These are phyloP conservation scores for Netelia melanura DNA, from an alignment of 2,888 invertebrate species.

Conservation along the genomic window DNA sequence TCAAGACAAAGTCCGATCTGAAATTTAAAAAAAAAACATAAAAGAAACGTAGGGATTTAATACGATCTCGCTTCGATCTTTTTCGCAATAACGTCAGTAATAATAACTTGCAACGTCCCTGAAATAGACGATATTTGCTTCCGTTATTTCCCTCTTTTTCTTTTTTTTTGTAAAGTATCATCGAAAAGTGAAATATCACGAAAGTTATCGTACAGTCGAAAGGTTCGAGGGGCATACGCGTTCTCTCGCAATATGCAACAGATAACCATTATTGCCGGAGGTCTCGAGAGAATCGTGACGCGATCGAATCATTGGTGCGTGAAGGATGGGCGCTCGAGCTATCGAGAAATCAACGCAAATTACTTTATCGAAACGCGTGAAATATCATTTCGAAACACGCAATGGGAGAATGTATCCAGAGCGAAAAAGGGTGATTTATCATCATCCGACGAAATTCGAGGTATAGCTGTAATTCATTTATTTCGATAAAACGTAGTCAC, in stretches of 20 bases:
- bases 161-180: background rate
- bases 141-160: background rate
- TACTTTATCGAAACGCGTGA: conserved; percentile 11
- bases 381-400: conserved; percentile 28
- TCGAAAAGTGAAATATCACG: conserved; percentile 8
- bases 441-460: background rate
- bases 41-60: conserved; percentile 10
- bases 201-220: background rate
- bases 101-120: conserved; percentile 13
- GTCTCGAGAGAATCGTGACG: conserved; percentile 1
- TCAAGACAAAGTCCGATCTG: background rate
- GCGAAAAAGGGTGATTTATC: conserved; percentile 38
- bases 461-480: conserved; percentile 41
- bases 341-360: conserved; percentile 21
- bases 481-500: conserved; percentile 17
- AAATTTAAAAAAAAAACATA: background rate
- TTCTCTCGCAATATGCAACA: background rate
- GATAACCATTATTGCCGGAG: conserved; percentile 6
- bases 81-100: conserved; percentile 27
- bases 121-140: conserved; percentile 8
- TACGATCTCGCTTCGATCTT: conserved; percentile 8
- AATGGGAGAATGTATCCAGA: background rate
- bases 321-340: background rate
- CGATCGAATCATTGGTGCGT: background rate
- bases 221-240: background rate